Base-by-base conservation (phyloP, 1,140 invertebrate genomes). In the Sesamia nonagrioides region DNA sequence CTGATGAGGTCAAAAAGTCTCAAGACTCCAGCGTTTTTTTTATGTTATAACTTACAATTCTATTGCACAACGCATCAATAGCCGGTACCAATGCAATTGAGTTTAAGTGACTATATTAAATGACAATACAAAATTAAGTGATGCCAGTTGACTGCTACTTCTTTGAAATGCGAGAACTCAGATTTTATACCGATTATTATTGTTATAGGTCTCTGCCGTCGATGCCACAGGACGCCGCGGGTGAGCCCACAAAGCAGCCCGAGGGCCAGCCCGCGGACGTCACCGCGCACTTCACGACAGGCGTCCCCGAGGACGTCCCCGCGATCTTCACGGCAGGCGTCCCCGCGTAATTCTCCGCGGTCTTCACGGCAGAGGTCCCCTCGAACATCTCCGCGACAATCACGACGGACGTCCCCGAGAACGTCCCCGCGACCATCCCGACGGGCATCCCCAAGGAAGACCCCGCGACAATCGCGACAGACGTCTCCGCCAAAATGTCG, bases 171-270 rank as follows among this genome's bases (percentile, higher is more conserved):
- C 9, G 3, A 27, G 54, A 9, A 27, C 54, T 21, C 54, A 27
- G 42, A 40, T 21, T 63, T 35, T 63, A 63, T 42, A 63, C 35
- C n/a, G n/a, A 63, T 18, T 37, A 40, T 63, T 63, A 40, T 63
- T 63, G 60, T 63, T 63, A 42, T 63, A 63, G 60, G 60, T 63
- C 60, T 63, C 8, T 63, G 60, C 60, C 60, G 35, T 17, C 11
- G 60, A n/a, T n/a, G 37, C 17, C 60, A 15, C 1, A 17, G 18
- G 33, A 63, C 35, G 2, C 60, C 60, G 17, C 35, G 60, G 60
- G 60, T n/a, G 3, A 63, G 60, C 60, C 60, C 60, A 2, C 35
- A n/a, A 6, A 42, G n/a, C 1, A 40, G 33, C 11, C 37, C 60
- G 37, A 37, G 60, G 60, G 60, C 15, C 6, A 63, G 15, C 60